These are phyloP conservation scores for Carollia perspicillata DNA, from an alignment of 2,113 vertebrate species.

Conservation along the genomic window DNA sequence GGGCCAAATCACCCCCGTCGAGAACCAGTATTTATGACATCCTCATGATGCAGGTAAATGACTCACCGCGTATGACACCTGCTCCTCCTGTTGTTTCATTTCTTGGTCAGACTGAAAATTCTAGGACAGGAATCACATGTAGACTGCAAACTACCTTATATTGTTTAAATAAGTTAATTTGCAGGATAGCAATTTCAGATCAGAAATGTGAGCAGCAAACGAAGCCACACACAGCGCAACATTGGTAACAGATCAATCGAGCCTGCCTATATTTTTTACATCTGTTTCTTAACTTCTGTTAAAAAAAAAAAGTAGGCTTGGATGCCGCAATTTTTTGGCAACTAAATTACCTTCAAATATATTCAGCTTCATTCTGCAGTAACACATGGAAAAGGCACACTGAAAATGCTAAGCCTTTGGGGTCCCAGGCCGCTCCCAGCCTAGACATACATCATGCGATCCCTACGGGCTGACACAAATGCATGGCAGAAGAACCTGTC, in stretches of 20 bases:
- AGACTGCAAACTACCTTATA: not conserved
- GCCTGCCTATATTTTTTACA: not conserved
- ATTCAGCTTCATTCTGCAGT: not conserved
- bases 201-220: not conserved
- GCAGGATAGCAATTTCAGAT: not conserved
- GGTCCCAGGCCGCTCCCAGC: not conserved
- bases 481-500: not conserved
- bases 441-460: not conserved
- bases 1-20: not conserved
- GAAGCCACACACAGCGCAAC: not conserved
- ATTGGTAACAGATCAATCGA: not conserved
- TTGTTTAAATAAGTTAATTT: not conserved
- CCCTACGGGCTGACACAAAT: not conserved
- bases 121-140: not conserved
- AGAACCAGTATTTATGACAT: not conserved
- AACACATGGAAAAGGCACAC: not conserved
- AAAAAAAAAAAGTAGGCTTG: not conserved
- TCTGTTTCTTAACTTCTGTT: not conserved
- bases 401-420: not conserved
- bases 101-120: not conserved
- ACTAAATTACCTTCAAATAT: not conserved
- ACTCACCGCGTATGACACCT: not conserved
- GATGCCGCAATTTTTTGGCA: not conserved
- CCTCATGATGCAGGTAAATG: not conserved
- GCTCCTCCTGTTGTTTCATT: not conserved